Conservation (phyloP, 2,113 vertebrate genomes). For the Cyphomyrus discorhynchus region DNA sequence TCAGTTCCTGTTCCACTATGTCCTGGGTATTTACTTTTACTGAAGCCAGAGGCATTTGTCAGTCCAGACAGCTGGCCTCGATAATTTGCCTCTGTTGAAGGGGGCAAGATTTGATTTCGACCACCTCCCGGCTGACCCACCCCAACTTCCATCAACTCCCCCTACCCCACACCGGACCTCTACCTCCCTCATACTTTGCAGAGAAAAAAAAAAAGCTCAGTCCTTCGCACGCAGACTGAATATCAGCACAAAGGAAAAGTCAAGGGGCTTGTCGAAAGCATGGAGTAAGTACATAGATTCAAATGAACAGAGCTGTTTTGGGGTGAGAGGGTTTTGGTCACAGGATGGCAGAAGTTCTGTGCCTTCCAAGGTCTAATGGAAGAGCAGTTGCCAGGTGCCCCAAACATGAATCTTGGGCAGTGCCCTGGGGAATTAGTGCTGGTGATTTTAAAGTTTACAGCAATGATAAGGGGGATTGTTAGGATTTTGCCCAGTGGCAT, state of each 20-base stretch:
- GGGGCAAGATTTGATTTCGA: constrained; percentile 39
- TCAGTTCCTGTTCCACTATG: constrained; percentile 41
- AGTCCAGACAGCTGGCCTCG: constrained; percentile 54
- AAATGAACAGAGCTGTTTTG: constrained; percentile 61
- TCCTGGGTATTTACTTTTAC: constrained; percentile 28
- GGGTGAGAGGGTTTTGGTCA: constrained; percentile 43
- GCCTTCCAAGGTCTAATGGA: constrained; percentile 47
- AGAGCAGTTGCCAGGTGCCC: constrained; percentile 64
- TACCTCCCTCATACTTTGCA: background rate
- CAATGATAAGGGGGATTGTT: constrained; percentile 41
- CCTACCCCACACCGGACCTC: constrained; percentile 18
- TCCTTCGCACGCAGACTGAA: constrained; percentile 34
- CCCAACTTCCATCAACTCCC: background rate
- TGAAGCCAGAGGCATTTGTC: constrained; percentile 42
- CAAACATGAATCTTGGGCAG: constrained; percentile 67
- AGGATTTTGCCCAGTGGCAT: constrained; percentile 30
- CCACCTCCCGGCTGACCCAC: background rate
- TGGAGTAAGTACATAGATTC: constrained; percentile 48
- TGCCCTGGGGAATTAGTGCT: constrained; percentile 48
- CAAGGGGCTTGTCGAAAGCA: constrained; percentile 51
- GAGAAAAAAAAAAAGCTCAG: constrained; percentile 39
- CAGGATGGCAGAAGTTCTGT: constrained; percentile 51
- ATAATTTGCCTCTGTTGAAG: constrained; percentile 58
- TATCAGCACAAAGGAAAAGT: constrained; percentile 47
- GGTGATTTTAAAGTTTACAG: constrained; percentile 53